These are phyloP conservation scores for Eubasilissa regina DNA, from an alignment of 1,140 invertebrate genomes.

Conservation along the genomic window DNA sequence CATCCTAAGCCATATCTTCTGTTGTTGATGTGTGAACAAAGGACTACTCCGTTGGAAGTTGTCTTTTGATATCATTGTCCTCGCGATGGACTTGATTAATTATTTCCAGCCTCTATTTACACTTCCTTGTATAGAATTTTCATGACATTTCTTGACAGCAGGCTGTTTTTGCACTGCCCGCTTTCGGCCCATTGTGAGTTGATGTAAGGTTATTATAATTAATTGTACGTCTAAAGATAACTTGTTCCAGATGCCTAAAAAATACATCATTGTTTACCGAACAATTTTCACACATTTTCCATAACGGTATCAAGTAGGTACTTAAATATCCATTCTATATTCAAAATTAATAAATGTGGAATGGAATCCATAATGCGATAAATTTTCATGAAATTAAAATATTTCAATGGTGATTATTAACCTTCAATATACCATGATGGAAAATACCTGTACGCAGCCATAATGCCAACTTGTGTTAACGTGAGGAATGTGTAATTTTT, in stretches of 20 bases:
- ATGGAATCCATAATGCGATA: no score
- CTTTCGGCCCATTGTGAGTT: slow-evolving; percentile 22
- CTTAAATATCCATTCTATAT: no score
- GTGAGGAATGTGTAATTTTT: no score
- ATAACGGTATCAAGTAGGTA: no score
- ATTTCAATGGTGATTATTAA: no score
- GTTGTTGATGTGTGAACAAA: slow-evolving; percentile 56
- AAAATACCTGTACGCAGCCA: no score
- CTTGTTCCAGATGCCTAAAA: background rate
- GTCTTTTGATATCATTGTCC: slow-evolving; percentile 60
- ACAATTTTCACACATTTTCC: no score
- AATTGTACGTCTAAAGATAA: slow-evolving; percentile 33
- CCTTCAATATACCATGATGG: no score
- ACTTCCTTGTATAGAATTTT: slow-evolving; percentile 48
- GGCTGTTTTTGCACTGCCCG: slow-evolving; percentile 35
- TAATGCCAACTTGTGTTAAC: no score
- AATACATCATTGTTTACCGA: no score
- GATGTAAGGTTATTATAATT: slow-evolving; percentile 39
- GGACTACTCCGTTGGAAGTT: slow-evolving; percentile 57
- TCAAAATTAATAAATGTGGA: no score
- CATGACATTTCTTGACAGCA: slow-evolving; percentile 45
- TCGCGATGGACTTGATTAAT: slow-evolving; percentile 57
- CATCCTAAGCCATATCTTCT: slow-evolving; percentile 57
- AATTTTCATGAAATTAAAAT: no score
- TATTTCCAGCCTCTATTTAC: slow-evolving; percentile 55